phyloP scores from a whole-genome alignment of 2,797 vertebrate species.

The Allobates femoralis region DNA sequence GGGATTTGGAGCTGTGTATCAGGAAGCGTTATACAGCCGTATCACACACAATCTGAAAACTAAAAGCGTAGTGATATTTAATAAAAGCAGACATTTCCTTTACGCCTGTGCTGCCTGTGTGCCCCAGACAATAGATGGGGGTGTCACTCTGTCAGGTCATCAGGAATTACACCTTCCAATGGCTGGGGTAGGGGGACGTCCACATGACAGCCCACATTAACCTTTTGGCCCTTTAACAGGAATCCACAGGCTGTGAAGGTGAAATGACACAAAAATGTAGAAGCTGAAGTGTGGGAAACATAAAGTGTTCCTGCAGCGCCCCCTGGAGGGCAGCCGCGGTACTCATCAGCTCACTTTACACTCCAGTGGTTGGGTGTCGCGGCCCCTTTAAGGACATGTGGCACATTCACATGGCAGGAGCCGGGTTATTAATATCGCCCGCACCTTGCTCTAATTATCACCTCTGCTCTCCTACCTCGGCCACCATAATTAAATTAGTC shows the following conservation, averaged over 20 bases:
- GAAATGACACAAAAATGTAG: neutral
- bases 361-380: neutral
- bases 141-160: too few species aligned
- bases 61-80: too few species aligned
- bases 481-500: conserved; percentile 54
- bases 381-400: neutral
- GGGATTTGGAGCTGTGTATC: too few species aligned
- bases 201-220: neutral
- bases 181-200: neutral
- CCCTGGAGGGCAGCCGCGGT: neutral
- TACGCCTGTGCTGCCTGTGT: too few species aligned
- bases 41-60: too few species aligned
- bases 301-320: neutral
- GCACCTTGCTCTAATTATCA: conserved; percentile 46
- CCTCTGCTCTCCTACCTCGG: conserved; percentile 32
- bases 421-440: conserved; percentile 28
- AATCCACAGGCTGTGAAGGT: neutral
- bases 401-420: neutral
- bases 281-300: too few species aligned
- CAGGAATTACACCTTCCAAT: neutral
- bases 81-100: too few species aligned
- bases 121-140: too few species aligned
- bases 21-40: too few species aligned
- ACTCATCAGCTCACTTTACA: neutral
- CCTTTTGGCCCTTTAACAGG: neutral